These are phyloP conservation scores for Pelagia noctiluca DNA, from an alignment of 30 jellyfish, hydroid and myxozoan genomes.

Conservation along the genomic window DNA sequence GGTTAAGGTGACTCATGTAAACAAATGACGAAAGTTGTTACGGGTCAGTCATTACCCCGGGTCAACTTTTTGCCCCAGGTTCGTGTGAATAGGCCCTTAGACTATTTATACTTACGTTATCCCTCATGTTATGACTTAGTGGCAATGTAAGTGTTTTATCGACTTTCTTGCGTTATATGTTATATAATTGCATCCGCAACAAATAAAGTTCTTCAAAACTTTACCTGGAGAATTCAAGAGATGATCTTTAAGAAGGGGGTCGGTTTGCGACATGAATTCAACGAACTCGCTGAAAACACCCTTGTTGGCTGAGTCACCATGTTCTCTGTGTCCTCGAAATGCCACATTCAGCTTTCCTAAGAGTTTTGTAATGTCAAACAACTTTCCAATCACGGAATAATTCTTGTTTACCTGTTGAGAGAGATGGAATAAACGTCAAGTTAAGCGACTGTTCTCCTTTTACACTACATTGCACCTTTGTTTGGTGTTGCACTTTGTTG, in stretches of 20 bases:
- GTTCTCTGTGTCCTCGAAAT: conserved; percentile 48
- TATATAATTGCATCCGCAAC: neutral
- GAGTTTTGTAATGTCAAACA: conserved; percentile 16
- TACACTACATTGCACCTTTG: no score
- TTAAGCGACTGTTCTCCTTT: neutral
- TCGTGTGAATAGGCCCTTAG: no score
- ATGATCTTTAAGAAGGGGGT: conserved; percentile 10
- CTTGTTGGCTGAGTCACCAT: conserved; percentile 35
- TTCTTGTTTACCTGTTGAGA: conserved; percentile 4
- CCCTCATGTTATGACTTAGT: no score
- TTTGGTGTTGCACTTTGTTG: neutral
- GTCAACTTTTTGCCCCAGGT: no score
- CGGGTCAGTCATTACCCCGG: no score
- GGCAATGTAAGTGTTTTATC: no score
- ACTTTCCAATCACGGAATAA: neutral
- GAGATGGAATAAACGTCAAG: neutral
- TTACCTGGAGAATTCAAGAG: neutral
- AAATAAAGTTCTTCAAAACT: neutral
- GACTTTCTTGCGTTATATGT: no score
- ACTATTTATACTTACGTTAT: no score
- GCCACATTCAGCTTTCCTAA: conserved; percentile 31
- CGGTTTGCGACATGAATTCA: conserved; percentile 36
- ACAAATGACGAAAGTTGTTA: no score
- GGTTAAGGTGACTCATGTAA: no score
- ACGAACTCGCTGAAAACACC: conserved; percentile 36